phyloP scores from a whole-genome alignment of 1,140 invertebrate species.

The Scaptodrosophila lebanonensis region DNA sequence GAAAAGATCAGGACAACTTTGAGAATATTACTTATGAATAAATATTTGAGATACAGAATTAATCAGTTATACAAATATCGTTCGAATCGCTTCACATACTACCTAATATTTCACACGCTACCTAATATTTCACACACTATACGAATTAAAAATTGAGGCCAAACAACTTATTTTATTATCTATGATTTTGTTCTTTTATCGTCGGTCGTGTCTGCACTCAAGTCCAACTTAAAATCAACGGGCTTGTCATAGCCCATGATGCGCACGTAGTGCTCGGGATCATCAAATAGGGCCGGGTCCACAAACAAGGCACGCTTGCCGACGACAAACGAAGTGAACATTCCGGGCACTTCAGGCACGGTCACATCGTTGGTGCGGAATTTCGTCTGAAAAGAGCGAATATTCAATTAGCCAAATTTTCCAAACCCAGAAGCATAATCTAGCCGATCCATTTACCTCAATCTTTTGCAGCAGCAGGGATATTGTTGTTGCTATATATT shows the following conservation, averaged over 20 bases:
- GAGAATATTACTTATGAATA: no score
- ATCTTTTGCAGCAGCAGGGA: constrained; percentile 82
- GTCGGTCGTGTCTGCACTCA: constrained; percentile 1
- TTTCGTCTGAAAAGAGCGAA: constrained; percentile 80
- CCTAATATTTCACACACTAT: no score
- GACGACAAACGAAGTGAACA: constrained; percentile 87
- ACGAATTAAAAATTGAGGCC: no score
- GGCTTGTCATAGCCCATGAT: constrained; percentile 96
- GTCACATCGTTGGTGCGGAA: constrained; percentile 87
- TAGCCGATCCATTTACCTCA: constrained; percentile 79
- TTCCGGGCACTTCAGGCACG: constrained; percentile 87
- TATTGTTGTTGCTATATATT: constrained; percentile 84
- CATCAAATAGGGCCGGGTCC: constrained; percentile 83
- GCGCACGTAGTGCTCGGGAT: constrained; percentile 85
- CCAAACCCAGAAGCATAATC: background rate
- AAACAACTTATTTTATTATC: constrained; percentile 40
- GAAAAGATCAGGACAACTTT: no score
- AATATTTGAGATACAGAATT: no score
- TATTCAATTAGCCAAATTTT: no score
- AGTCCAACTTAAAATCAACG: constrained; percentile 84
- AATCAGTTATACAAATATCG: no score
- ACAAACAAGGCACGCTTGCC: constrained; percentile 87
- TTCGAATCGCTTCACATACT: no score
- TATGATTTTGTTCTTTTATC: constrained; percentile 28
- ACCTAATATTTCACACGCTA: no score